Conservation (phyloP, 2,888 invertebrate species). For the Arctia plantaginis region DNA sequence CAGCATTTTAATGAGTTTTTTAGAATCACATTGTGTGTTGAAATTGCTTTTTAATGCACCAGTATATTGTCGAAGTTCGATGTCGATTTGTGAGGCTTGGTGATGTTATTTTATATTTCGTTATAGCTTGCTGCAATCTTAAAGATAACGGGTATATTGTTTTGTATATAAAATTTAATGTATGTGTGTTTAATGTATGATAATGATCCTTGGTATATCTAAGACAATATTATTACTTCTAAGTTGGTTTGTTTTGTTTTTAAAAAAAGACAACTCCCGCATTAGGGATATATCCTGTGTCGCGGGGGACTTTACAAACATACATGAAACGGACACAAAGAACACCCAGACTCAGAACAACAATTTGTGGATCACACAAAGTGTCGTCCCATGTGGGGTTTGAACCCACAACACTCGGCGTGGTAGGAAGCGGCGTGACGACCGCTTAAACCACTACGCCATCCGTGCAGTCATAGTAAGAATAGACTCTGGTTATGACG, state of each 20-base stretch:
- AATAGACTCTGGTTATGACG: too few species aligned
- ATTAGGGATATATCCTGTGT: too few species aligned
- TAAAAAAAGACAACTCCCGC: too few species aligned
- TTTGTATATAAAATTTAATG: neutral
- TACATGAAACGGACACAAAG: too few species aligned
- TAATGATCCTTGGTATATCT: neutral
- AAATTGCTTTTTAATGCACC: conserved; percentile 33
- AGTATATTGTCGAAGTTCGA: conserved; percentile 20
- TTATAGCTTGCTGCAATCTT: conserved; percentile 1
- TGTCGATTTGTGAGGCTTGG: conserved; percentile 7
- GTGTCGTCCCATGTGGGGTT: too few species aligned
- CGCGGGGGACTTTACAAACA: too few species aligned
- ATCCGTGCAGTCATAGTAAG: too few species aligned
- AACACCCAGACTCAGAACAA: too few species aligned
- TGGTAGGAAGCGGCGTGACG: too few species aligned
- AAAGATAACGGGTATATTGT: neutral
- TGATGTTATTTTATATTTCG: neutral
- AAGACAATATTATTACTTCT: neutral
- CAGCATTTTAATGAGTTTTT: conserved; percentile 49
- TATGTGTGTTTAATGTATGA: neutral
- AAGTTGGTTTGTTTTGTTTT: neutral
- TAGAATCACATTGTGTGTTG: conserved; percentile 35
- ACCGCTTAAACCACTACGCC: too few species aligned
- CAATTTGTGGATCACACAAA: too few species aligned
- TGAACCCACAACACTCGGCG: too few species aligned